Evolutionary conservation across 2,888 invertebrate species (phyloP), one percentile per base, ranked within the genome.

Genomic region (Chromoteleia sp.): DNA sequence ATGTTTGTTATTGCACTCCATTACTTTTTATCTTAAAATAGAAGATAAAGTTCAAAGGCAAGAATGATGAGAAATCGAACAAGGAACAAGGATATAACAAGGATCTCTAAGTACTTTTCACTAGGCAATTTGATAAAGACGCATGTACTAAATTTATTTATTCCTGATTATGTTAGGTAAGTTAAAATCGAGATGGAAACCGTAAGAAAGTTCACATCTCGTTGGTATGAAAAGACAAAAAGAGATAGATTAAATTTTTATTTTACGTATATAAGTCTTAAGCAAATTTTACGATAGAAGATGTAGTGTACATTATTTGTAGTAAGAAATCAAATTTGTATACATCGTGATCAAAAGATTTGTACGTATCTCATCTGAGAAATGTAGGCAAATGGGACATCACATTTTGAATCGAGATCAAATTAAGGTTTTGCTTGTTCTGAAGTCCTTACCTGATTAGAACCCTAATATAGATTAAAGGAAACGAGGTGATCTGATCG

Each of bases 321-420:
- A 30, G 43, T 19, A 39, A 30, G 15, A 54, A 54, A 45, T 45
- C n/a, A 61, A 61, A 30, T 68, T 54, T 17, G 43, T 25, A 54
- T 54, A 6, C 54, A 43, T 30, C 41, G 17, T 45, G 7, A 45
- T 56, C 15, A 36, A 56, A 39, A 59, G n/a, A 45, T 45, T 56
- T 5, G 12, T 43, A 2, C 2, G n/a, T 56, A 58, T 70, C 25
- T 36, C 0, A 36, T 1, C 3, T 7, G 1, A 10, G n/a, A 25
- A 14, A 75, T 75, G 58, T 75, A 67, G 75, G 75, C 21, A 58
- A 75, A 50, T n/a, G 41, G 58, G 41, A 58, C 67, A 59, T 39
- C 50, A 17, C 50, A 50, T 75, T 67, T 58, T 58, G 48, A 59
- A 75, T 75, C 50, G 67, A 39, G 75, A 67, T 67, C 30, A 39